Conservation (phyloP, 2,888 invertebrate genomes). For the Limnephilus auricula region DNA sequence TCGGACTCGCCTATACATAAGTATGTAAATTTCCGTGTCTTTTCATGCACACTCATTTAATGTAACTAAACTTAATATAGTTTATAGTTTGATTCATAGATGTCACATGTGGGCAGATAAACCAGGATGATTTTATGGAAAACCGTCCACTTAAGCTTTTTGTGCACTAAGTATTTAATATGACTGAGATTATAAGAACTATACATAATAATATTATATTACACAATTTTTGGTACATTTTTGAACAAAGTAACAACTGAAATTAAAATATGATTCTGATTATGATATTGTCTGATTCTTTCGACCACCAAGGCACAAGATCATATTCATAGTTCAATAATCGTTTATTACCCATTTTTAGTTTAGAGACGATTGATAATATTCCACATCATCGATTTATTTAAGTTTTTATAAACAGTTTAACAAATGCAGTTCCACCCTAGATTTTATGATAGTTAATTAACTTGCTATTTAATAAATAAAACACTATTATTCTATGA, state of each 20-base stretch:
- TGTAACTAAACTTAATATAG: neutral
- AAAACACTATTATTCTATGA: neutral
- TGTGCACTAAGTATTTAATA: neutral
- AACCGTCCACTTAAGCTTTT: neutral
- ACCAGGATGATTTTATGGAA: neutral
- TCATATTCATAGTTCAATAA: slow-evolving; percentile 17
- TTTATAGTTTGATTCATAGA: neutral
- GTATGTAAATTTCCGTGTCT: too few species aligned
- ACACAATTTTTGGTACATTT: slow-evolving; percentile 14
- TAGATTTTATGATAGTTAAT: neutral
- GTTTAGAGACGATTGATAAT: neutral
- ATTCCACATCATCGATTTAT: neutral
- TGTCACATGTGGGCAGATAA: neutral
- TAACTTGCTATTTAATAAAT: neutral
- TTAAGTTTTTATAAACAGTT: neutral
- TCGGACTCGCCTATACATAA: too few species aligned
- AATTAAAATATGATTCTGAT: neutral
- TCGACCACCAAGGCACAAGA: slow-evolving; percentile 50
- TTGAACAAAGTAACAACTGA: neutral
- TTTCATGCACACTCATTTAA: too few species aligned
- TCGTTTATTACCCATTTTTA: neutral
- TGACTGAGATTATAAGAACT: neutral
- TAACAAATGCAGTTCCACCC: neutral
- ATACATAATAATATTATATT: neutral
- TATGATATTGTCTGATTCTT: slow-evolving; percentile 45